Evolutionary conservation across 2,113 vertebrate genomes (phyloP).

Genomic region (Anarrhichthys ocellatus): DNA sequence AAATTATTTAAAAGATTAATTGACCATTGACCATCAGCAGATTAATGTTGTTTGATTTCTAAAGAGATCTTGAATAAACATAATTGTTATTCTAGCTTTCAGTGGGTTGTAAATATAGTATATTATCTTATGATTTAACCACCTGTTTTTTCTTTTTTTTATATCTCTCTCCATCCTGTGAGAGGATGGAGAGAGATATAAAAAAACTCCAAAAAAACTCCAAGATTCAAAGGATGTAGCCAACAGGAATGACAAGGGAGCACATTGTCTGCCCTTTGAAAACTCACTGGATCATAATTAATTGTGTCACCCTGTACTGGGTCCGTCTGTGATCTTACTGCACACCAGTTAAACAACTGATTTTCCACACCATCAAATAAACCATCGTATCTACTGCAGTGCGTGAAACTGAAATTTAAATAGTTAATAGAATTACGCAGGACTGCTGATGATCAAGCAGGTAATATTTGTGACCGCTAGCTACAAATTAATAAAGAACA

Average conservation of each 20-base stretch:
- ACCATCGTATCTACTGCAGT: conserved; percentile 9
- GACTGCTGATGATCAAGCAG: not conserved
- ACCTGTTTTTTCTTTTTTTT: not conserved
- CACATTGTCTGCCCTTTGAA: conserved; percentile 48
- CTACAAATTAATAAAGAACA: conserved; percentile 2
- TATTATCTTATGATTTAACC: conserved; percentile 33
- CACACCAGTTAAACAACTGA: conserved; percentile 24
- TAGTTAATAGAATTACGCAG: conserved; percentile 1
- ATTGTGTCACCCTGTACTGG: conserved; percentile 31
- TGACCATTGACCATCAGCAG: not conserved
- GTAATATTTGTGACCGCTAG: not conserved
- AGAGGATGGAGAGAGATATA: too few relatives aligned
- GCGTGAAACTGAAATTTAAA: conserved; percentile 6
- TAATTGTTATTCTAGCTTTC: conserved; percentile 25
- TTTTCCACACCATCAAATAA: conserved; percentile 31
- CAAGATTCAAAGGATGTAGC: conserved; percentile 50
- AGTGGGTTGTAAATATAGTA: conserved; percentile 20
- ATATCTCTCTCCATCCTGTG: conserved; percentile 3
- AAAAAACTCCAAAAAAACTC: too few relatives aligned
- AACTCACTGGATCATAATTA: conserved; percentile 45
- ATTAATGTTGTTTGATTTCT: not conserved
- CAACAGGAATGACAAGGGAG: conserved; percentile 42
- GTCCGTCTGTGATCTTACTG: conserved; percentile 35
- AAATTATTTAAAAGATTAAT: not conserved
- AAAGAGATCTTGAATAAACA: conserved; percentile 7